Evolutionary conservation across 2,797 vertebrate genomes (phyloP).

Genomic region (Danio choprae): DNA sequence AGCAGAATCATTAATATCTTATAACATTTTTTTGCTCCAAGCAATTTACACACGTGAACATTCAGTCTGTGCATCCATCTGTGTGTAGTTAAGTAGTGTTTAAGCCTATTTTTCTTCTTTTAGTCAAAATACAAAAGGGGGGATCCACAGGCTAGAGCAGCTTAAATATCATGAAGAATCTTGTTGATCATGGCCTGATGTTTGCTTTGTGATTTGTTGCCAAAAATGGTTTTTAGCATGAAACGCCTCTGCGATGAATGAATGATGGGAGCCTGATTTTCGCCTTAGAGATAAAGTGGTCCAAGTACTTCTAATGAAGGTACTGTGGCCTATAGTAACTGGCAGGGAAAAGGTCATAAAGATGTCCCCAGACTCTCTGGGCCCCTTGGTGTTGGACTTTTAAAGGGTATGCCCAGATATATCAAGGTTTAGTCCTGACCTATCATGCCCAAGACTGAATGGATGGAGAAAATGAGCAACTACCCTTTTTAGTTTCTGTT

Average conservation of each 20-base stretch:
- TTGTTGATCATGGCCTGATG: background rate
- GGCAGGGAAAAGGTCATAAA: background rate
- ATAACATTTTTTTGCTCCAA: constrained; percentile 27
- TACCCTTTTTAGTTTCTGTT: constrained; percentile 12
- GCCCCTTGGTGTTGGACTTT: background rate
- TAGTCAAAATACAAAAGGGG: background rate
- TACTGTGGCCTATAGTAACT: background rate
- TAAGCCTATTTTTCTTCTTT: background rate
- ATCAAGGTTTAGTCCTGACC: background rate
- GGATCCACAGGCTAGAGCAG: background rate
- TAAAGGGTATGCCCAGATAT: background rate
- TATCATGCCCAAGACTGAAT: background rate
- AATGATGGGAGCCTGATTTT: background rate
- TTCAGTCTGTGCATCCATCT: constrained; percentile 34
- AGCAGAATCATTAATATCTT: background rate
- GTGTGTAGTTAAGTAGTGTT: constrained; percentile 14
- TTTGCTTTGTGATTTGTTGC: background rate
- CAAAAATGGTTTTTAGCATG: constrained; percentile 22
- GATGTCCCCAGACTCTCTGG: background rate
- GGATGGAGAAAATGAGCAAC: background rate
- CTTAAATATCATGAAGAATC: background rate
- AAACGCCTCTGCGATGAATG: constrained; percentile 13
- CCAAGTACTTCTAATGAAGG: constrained; percentile 2
- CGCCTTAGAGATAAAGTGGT: constrained; percentile 24
- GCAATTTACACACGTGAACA: background rate